Percentiles rank a stretch among this genome's conserved stretches.
Evolutionary conservation across 2,888 invertebrate genomes (phyloP).

Genomic region (Drosophila cognata): DNA sequence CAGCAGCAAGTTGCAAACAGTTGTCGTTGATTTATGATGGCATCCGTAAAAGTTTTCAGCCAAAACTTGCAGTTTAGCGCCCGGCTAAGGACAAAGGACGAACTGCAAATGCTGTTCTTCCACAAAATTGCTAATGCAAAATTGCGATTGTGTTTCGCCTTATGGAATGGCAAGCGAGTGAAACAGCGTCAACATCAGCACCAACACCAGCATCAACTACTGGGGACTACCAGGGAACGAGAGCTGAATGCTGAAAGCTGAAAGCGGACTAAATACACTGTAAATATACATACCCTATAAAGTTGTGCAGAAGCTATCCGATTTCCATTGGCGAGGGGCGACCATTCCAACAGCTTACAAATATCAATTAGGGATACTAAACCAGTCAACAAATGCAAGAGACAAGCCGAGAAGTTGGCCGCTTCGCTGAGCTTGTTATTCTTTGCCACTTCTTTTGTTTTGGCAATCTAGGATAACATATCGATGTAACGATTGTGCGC

Average conservation of each 20-base stretch:
- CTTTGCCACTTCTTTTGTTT: not conserved
- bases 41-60: slow-evolving; percentile 63
- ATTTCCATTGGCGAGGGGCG: slow-evolving; percentile 17
- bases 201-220: not conserved
- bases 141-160: slow-evolving; percentile 30
- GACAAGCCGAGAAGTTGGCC: slow-evolving; percentile 4
- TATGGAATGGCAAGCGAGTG: slow-evolving; percentile 8
- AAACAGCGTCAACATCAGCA: slow-evolving; percentile 3
- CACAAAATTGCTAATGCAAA: slow-evolving; percentile 13
- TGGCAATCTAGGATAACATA: not conserved
- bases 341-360: slow-evolving; percentile 1
- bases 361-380: slow-evolving; percentile 47
- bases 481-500: not conserved
- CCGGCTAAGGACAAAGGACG: slow-evolving; percentile 56
- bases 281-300: not conserved
- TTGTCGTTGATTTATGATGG: slow-evolving; percentile 67
- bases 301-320: slow-evolving; percentile 35
- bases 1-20: slow-evolving; percentile 23
- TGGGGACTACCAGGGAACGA: too few species aligned
- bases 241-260: slow-evolving; percentile 8
- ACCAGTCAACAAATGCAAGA: slow-evolving; percentile 17
- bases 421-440: not conserved
- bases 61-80: slow-evolving; percentile 72
- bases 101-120: slow-evolving; percentile 50
- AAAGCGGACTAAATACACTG: slow-evolving; percentile 22